These are phyloP conservation scores for Acomys russatus DNA, from an alignment of 2,797 vertebrate species.

Conservation along the genomic window DNA sequence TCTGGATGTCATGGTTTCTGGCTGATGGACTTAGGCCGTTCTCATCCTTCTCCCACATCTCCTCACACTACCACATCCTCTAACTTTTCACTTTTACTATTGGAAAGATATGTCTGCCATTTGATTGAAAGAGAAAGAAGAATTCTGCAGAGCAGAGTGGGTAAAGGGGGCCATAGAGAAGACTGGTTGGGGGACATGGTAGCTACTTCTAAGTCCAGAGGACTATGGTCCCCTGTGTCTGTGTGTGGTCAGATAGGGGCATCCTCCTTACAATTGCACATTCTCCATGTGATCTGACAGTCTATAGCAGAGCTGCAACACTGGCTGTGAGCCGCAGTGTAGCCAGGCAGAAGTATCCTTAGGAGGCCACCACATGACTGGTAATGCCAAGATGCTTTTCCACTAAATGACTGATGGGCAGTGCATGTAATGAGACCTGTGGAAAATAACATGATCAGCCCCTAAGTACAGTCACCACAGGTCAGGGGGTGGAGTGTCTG, in stretches of 20 bases:
- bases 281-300: not conserved
- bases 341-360: not conserved
- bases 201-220: not conserved
- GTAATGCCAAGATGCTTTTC: not conserved
- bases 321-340: not conserved
- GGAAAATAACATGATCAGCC: not conserved
- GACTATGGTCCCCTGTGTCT: not conserved
- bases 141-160: not conserved
- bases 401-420: not conserved
- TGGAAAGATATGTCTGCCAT: not conserved
- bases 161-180: not conserved
- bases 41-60: fast-evolving
- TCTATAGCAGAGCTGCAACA: not conserved
- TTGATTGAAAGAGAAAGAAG: not conserved
- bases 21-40: not conserved
- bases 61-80: not conserved
- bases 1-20: not conserved
- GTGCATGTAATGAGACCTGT: not conserved
- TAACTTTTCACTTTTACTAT: not conserved
- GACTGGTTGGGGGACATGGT: not conserved
- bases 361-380: not conserved
- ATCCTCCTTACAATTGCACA: not conserved
- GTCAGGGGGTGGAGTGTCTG: not conserved
- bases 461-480: not conserved
- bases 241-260: not conserved